Evolutionary conservation across 2,888 invertebrate species (phyloP), one percentile per base, ranked within the genome.

Genomic region (Zhengitettix transpicula): DNA sequence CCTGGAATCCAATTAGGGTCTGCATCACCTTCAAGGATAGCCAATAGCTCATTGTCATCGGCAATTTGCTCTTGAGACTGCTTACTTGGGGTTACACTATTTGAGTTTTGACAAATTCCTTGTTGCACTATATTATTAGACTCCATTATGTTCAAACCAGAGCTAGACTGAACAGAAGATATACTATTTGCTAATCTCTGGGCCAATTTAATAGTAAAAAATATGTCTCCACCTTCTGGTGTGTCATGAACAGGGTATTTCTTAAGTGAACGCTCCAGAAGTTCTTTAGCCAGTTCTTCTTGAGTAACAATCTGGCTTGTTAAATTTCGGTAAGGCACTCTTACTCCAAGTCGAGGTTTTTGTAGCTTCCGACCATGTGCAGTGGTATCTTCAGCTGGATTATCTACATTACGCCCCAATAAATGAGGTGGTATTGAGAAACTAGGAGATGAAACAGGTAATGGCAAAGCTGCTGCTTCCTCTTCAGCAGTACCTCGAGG

Each of bases 21-120:
- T 10, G 72, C 77, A 52, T 78, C 77, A 42, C 80, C 80, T 68
- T 81, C 80, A 15, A 81, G 68, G 65, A 81, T 79, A 1, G 79
- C 78, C 14, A 80, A 67, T 40, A 81, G 67, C 65, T 80, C 80
- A 15, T 77, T 76, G 65, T 79, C 75, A 64, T 78, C 75, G 1
- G 72, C 67, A 42, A 68, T 69, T 42, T 58, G 47, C 28, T 55
- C 52, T 28, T 51, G 55, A 15, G 62, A 57, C 14, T 44, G 58
- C 42, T 64, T 62, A 28, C 56, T 62, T 3, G 47, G 16, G 17
- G 57, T 16, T 28, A 15, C 51, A 54, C 51, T 16, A 15, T 55
- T 56, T 42, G 61, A 62, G 40, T 41, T 60, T 7, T 62, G 64
- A 58, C 56, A 58, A 12, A 59, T 61, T 17, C 17, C 47, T 14